Base-by-base conservation (phyloP, 2,888 invertebrate genomes). In the Himalopsyche kuldschensis region DNA sequence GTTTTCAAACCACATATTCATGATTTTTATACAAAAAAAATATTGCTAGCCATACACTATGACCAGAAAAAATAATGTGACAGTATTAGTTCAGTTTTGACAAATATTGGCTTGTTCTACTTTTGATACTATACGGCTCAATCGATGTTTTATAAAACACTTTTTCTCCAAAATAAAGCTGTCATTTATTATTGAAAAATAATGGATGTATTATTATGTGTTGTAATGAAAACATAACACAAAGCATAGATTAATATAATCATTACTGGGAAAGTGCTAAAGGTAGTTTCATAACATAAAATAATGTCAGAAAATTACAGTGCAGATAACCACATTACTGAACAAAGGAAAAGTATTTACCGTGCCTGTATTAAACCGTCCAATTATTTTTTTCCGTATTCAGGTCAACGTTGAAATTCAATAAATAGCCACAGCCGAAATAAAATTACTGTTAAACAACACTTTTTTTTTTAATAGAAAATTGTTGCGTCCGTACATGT, bases 271-370 rank as follows among this genome's bases (percentile, higher is more conserved):
- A 76, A 63, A 69, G 27, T 55, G 77, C 63, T 46, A 55, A 63
- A 27, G 41, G 46, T 83, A 48, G 81, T 81, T 83, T 84, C 82
- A 84, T 83, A 82, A 78, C 80, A 77, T 47, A 80, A 82, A 84
- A 80, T 86, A 86, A 86, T 83, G 84, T 83, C 47, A 46, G 82
- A 80, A 86, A 86, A 86, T 86, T 86, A 84, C 84, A 84, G 81
- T 47, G 78, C 48, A 83, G 55, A 75, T 69, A 63, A 76, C 35
- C 79, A 32, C 63, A 41, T 76, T 63, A 35, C 30, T 77, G 84
- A 82, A 81, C 75, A 75, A 83, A 83, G 83, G 81, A 79, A 81
- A 83, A 85, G 30, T 69, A 27, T 69, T 69, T 69, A 69, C 69
- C 69, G 69, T 27, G 27, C 30, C 69, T 30, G 27, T 69, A 69